Evolutionary conservation across 1,140 invertebrate species (phyloP), one percentile per base, ranked within the genome.

Genomic region (Hypothenemus hampei): DNA sequence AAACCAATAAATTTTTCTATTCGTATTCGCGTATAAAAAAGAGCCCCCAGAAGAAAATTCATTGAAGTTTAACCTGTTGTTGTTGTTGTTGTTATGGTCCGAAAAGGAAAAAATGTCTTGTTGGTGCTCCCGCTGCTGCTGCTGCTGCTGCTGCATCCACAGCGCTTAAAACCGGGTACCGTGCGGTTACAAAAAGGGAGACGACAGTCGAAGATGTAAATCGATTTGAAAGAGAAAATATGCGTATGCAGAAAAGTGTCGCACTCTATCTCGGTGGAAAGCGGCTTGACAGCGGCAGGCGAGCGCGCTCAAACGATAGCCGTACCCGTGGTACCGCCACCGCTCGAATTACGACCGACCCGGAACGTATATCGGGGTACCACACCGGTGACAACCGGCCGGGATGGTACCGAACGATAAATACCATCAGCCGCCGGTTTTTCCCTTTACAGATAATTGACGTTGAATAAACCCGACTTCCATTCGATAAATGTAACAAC

Each of bases 181-280:
- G 39, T 23, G n/a, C n/a, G n/a, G n/a, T n/a, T n/a, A n/a, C n/a
- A 23, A 29, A 45, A 45, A 45, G 43, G 24, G 43, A 29, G n/a
- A n/a, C n/a, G n/a, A n/a, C 43, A 45, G 43, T 24, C 46, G 46
- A 36, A 48, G 46, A 48, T 48, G 46, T 48, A 48, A 48, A 48
- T 48, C 46, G 46, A 36, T 35, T 35, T 19, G 29, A n/a, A n/a
- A n/a, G n/a, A 48, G 46, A 36, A 48, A 48, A 48, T 48, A 48
- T 48, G 46, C 46, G 46, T 48, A 48, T 48, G 46, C 46, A 48
- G 46, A 48, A 48, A 48, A 48, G 46, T 48, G 46, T 48, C 46
- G 46, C 46, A 48, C 13, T 8, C 29, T 37, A 10, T 37, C 11
- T 37, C 40, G 16, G 40, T n/a, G n/a, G 18, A 22, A 31, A 31